phyloP scores from a whole-genome alignment of 2,888 invertebrate species.

The Polyommatus icarus region DNA sequence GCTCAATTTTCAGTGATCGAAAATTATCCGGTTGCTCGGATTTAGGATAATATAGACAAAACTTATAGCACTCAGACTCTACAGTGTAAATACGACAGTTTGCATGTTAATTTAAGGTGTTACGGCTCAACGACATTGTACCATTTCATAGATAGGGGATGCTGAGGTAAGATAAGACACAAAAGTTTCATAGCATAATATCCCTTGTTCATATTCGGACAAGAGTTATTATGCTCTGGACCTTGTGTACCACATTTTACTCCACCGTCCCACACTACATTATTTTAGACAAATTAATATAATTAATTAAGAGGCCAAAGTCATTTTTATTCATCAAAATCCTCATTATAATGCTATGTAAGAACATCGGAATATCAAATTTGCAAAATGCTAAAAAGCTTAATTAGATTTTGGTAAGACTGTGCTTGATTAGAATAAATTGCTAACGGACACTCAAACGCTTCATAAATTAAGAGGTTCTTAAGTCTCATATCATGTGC shows the following conservation, averaged over 20 bases:
- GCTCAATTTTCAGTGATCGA: neutral
- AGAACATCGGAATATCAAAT: constrained; percentile 3
- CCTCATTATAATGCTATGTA: constrained; percentile 6
- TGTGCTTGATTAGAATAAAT: constrained; percentile 1
- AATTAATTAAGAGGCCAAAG: constrained; percentile 52
- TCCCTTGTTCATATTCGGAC: neutral
- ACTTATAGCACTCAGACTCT: constrained; percentile 34
- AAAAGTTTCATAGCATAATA: neutral
- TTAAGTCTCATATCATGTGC: neutral
- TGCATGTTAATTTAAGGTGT: constrained; percentile 71
- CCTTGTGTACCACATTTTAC: neutral
- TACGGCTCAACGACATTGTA: constrained; percentile 74
- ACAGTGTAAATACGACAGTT: constrained; percentile 68
- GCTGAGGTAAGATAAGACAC: neutral
- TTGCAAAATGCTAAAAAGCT: constrained; percentile 19
- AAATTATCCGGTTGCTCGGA: neutral
- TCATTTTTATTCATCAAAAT: constrained; percentile 32
- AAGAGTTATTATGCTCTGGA: neutral
- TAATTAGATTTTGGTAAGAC: constrained; percentile 2
- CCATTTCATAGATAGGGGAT: constrained; percentile 46
- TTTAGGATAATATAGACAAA: neutral
- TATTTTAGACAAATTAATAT: constrained; percentile 58
- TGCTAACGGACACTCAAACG: neutral
- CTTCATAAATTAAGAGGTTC: neutral
- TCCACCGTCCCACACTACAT: constrained; percentile 41